These are phyloP conservation scores for Samia ricini DNA, from an alignment of 1,140 invertebrate species.

Conservation along the genomic window DNA sequence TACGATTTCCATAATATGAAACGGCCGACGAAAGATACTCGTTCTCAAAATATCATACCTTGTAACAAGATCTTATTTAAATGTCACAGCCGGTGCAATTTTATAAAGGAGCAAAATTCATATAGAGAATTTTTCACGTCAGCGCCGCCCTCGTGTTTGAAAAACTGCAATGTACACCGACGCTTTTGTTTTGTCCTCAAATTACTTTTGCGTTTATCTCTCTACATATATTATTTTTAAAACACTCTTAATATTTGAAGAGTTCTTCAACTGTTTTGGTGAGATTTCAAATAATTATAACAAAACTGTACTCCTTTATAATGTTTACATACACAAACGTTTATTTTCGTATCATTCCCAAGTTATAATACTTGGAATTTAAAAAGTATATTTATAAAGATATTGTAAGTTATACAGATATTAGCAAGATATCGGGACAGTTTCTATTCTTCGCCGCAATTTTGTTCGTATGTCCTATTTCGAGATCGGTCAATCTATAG, in stretches of 20 bases:
- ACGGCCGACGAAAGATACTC: constrained; percentile 38
- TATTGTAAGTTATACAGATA: too few relatives aligned
- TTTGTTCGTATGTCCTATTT: too few relatives aligned
- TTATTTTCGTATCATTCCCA: not conserved
- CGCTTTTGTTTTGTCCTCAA: constrained; percentile 14
- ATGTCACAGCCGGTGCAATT: constrained; percentile 46
- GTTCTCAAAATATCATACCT: constrained; percentile 38
- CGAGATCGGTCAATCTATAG: too few relatives aligned
- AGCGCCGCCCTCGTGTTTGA: not conserved
- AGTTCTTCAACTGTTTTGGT: not conserved
- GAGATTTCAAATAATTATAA: not conserved
- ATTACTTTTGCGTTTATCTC: constrained; percentile 8
- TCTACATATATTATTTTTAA: not conserved
- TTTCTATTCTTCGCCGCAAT: too few relatives aligned
- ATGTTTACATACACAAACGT: not conserved
- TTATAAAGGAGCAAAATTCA: constrained; percentile 47
- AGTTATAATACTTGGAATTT: too few relatives aligned
- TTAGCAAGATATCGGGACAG: too few relatives aligned
- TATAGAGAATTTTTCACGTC: constrained; percentile 32
- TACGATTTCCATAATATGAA: constrained; percentile 55
- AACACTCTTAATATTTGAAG: not conserved
- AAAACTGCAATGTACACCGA: constrained; percentile 16
- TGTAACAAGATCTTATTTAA: constrained; percentile 53
- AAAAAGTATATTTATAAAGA: too few relatives aligned
- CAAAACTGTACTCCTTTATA: not conserved